Evolutionary conservation across 2,113 vertebrate species (phyloP).

Genomic region (Pygoscelis adeliae): DNA sequence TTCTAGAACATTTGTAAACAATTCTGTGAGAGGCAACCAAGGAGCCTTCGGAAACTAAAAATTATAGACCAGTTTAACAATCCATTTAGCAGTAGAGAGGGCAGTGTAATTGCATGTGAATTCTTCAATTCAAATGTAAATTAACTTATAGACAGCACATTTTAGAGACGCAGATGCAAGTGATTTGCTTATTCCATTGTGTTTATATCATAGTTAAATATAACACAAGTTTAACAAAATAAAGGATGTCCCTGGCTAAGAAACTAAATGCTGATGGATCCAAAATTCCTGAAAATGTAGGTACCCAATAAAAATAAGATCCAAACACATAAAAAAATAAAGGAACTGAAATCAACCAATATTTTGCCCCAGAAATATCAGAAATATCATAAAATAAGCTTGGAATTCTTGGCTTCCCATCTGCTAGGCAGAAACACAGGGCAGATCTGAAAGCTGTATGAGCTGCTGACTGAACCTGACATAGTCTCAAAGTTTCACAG

Average conservation of each 20-base stretch:
- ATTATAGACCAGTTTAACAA: not conserved
- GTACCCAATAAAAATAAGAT: not conserved
- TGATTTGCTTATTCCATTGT: not conserved
- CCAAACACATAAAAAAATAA: not conserved
- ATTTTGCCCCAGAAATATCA: not conserved
- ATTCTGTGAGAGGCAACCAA: not conserved
- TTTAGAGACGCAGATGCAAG: not conserved
- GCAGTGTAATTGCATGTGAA: not conserved
- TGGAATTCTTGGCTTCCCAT: not conserved
- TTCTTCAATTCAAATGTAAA: constrained; percentile 7
- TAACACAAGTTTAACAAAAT: not conserved
- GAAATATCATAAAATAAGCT: not conserved
- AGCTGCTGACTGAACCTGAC: not conserved
- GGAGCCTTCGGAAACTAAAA: not conserved
- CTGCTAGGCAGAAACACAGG: not conserved
- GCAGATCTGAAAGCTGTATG: not conserved
- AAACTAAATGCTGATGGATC: not conserved
- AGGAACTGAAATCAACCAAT: not conserved
- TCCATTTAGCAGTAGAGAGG: not conserved
- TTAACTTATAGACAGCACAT: not conserved
- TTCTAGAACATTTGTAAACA: not conserved
- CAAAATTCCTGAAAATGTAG: not conserved
- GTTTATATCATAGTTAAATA: not conserved
- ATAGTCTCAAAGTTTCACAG: not conserved
- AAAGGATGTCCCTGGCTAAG: not conserved